phyloP scores from a whole-genome alignment of 2,797 vertebrate species.

The Zonotrichia albicollis region DNA sequence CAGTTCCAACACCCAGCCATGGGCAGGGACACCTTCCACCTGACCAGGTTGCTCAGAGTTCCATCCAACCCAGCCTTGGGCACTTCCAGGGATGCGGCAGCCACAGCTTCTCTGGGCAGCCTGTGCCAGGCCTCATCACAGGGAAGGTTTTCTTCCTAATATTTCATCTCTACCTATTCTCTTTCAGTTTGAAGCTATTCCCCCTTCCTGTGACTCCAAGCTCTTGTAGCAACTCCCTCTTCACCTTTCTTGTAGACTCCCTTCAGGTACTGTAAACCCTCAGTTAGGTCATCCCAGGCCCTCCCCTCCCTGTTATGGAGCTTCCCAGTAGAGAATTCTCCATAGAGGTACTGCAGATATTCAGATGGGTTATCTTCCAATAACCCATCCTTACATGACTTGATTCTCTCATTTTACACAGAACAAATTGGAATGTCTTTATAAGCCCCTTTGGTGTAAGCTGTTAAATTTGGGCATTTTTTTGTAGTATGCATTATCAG shows the following conservation, averaged over 20 bases:
- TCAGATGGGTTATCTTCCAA: not conserved
- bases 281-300: not conserved
- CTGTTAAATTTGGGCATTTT: not conserved
- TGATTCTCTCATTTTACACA: not conserved
- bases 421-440: not conserved
- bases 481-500: conserved; percentile 3
- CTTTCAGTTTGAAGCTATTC: not conserved
- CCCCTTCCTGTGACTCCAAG: not conserved
- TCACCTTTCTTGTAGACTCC: not conserved
- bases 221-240: not conserved
- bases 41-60: rapidly evolving
- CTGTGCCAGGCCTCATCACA: not conserved
- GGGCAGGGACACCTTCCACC: no score
- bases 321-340: not conserved
- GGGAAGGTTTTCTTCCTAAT: not conserved
- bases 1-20: not conserved
- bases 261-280: rapidly evolving
- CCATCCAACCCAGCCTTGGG: not conserved
- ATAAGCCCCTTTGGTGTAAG: not conserved
- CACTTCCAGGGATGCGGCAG: not conserved
- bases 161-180: no score
- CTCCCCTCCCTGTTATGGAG: not conserved
- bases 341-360: not conserved
- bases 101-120: no score
- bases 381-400: not conserved